Evolutionary conservation across 1,140 invertebrate species (phyloP), one percentile per base, ranked within the genome.

Genomic region (Plectus sambesii): DNA sequence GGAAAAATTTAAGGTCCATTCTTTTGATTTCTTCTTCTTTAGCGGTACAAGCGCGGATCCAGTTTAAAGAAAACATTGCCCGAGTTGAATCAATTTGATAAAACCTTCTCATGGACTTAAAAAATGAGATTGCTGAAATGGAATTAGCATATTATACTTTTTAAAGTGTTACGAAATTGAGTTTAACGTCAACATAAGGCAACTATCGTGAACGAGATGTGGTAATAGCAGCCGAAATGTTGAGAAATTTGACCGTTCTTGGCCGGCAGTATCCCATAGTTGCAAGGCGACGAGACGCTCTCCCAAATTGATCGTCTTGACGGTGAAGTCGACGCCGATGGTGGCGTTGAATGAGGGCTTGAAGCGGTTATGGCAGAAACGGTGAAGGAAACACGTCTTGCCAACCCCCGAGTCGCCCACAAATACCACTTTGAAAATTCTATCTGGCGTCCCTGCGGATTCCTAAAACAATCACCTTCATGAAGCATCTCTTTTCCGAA

Each of bases 401-500:
- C 30, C 30, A n/a, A 33, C 30, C 12, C 30, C n/a, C 12, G 12
- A 12, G n/a, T 33, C n/a, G 30, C 30, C 30, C 12, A 33, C n/a
- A n/a, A 33, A 12, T n/a, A 33, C 12, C 12, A 33, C n/a, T 33
- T 33, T 33, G 30, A 33, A 5, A 22, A 44, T 46, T 5, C 75
- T 56, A 48, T 76, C 72, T 27, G 72, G 69, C 5, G 55, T 60
- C 8, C 45, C n/a, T n/a, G 41, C 1, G 55, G 36, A 19, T 65
- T 58, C 58, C 63, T 26, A 45, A 63, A 45, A 55, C 17, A 38
- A 27, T 51, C n/a, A n/a, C n/a, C n/a, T n/a, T n/a, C n/a, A n/a
- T n/a, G n/a, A n/a, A n/a, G n/a, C n/a, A n/a, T n/a, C n/a, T n/a
- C n/a, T n/a, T n/a, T n/a, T n/a, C n/a, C n/a, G n/a, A n/a, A n/a